Percentiles rank a stretch among this genome's conserved stretches.
These are phyloP conservation scores for Lordiphosa clarofinis DNA, from an alignment of 1,140 invertebrate species.

Conservation along the genomic window DNA sequence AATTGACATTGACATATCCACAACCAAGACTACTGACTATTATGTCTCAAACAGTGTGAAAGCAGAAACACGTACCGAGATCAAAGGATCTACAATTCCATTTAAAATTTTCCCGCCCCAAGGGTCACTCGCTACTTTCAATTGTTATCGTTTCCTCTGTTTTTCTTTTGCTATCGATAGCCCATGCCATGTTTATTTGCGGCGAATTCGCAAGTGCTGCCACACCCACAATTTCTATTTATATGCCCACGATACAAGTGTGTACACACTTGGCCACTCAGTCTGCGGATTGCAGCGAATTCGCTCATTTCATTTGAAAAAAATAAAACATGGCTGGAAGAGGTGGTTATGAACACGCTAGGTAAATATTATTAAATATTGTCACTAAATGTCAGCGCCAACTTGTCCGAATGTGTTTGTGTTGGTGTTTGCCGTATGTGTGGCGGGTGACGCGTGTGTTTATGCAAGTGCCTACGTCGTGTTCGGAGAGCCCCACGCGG, in stretches of 20 bases:
- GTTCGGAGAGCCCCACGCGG: constrained; percentile 24
- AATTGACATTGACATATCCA: no score
- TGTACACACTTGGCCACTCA: constrained; percentile 59
- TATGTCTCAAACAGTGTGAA: no score
- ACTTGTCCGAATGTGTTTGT: constrained; percentile 24
- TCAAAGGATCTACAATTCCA: no score
- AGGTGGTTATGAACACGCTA: constrained; percentile 80
- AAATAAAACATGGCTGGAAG: constrained; percentile 80
- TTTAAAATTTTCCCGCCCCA: no score
- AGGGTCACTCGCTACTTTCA: no score
- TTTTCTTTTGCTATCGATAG: no score
- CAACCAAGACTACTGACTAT: no score
- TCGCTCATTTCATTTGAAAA: constrained; percentile 80
- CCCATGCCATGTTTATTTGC: no score
- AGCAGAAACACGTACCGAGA: no score
- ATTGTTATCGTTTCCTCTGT: no score
- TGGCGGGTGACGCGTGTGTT: constrained; percentile 20
- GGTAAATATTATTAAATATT: constrained; percentile 79
- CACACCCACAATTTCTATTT: not conserved
- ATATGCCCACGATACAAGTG: constrained; percentile 16
- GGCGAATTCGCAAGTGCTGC: constrained; percentile 35
- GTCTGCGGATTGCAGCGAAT: constrained; percentile 72
- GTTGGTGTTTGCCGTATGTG: constrained; percentile 1
- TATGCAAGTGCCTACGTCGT: constrained; percentile 23
- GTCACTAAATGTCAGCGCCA: constrained; percentile 30